Base-by-base conservation (phyloP, 2,888 invertebrate species). In the Aradus depressus region DNA sequence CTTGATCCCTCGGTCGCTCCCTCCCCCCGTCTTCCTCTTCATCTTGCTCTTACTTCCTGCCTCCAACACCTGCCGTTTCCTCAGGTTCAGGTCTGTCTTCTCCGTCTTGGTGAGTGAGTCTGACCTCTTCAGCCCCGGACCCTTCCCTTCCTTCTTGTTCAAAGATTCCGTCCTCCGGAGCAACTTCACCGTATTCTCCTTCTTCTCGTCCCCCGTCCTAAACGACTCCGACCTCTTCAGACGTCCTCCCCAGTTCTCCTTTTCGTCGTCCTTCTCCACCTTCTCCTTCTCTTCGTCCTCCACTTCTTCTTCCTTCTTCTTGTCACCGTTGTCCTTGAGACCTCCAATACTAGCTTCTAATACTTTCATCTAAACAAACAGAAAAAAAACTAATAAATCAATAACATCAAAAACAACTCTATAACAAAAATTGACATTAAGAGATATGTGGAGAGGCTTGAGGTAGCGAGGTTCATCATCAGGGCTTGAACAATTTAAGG, bases 1-100 rank as follows among this genome's bases (percentile, higher is more conserved):
- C 69, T 89, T 89, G 63, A 89, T 86, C 57, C 85, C 84, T 59
- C 82, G 72, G 67, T 82, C 82, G n/a, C 57, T 55, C 22, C 50
- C n/a, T 79, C 81, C 80, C 79, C 82, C 83, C 67, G 81, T 82
- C 69, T 83, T 83, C 59, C 83, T 70, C 68, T 84, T 83, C 52
- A 81, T 69, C 65, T 82, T 81, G 60, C 71, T 69, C 47, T 70
- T 67, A 19, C 64, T 62, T 63, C 48, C 71, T 37, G 58, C 65
- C 58, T 81, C 81, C 52, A 67, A 64, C 19, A 60, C 57, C 66
- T 69, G 69, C 37, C 82, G 75, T 42, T 81, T 75, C 64, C 82
- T 83, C 58, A 82, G 76, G 69, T 85, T 85, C 67, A 81, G 81
- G 67, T 86, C 85, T 35, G 80, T 80, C 72, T 84, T 82, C 67